Percentiles rank a stretch among this genome's conserved stretches.
These are phyloP conservation scores for Ellobium chinense DNA, from an alignment of 2,888 invertebrate species.

Conservation along the genomic window DNA sequence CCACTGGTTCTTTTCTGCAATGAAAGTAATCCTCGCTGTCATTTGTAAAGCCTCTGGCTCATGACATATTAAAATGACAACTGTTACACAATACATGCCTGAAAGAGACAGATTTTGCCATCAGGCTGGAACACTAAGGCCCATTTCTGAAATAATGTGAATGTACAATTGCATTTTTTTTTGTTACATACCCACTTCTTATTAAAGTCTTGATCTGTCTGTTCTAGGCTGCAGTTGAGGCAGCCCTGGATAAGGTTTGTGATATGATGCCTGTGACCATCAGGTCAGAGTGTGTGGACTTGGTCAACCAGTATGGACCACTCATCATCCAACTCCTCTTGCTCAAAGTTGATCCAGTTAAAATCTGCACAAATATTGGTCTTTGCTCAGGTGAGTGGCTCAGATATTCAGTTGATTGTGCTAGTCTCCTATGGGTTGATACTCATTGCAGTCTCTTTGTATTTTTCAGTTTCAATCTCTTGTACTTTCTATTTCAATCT, in stretches of 20 bases:
- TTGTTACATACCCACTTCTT: neutral
- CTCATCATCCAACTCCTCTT: conserved; percentile 64
- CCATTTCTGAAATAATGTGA: neutral
- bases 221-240: conserved; percentile 86
- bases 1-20: too few relatives aligned
- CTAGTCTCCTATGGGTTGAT: too few relatives aligned
- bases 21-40: too few relatives aligned
- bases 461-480: neutral
- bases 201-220: conserved; percentile 6
- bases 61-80: too few relatives aligned
- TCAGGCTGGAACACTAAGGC: neutral
- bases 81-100: too few relatives aligned
- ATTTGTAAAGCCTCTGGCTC: too few relatives aligned
- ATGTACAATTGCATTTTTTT: neutral
- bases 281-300: conserved; percentile 84
- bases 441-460: too few relatives aligned
- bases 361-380: conserved; percentile 27
- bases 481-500: neutral
- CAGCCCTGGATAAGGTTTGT: conserved; percentile 86
- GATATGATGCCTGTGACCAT: conserved; percentile 85
- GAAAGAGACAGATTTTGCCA: too few relatives aligned
- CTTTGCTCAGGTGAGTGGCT: neutral
- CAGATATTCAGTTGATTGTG: too few relatives aligned
- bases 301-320: conserved; percentile 79
- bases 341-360: conserved; percentile 38